Percentiles rank a stretch among this genome's conserved stretches.
Evolutionary conservation across 1,140 invertebrate species (phyloP).

Genomic region (Aphis craccivora): DNA sequence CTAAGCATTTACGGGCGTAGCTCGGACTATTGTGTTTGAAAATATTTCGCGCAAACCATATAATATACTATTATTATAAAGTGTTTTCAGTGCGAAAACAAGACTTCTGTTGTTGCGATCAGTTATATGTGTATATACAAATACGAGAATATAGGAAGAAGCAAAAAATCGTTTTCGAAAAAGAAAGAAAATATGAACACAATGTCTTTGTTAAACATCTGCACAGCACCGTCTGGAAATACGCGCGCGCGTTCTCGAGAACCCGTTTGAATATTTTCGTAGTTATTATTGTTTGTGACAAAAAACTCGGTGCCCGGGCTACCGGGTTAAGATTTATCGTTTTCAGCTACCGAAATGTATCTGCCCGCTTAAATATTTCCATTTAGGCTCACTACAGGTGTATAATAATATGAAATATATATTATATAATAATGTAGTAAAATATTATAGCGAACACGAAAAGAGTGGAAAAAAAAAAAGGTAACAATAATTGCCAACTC

Average conservation of each 20-base stretch:
- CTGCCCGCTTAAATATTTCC: neutral
- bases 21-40: conserved; percentile 6
- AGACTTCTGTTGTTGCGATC: neutral
- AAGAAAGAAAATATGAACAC: conserved; percentile 9
- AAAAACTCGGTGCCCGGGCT: conserved; percentile 16
- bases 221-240: conserved; percentile 26
- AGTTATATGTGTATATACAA: neutral
- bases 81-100: conserved; percentile 20
- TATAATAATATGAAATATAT: neutral
- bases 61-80: neutral
- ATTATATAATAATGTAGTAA: neutral
- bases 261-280: conserved; percentile 48
- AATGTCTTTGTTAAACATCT: conserved; percentile 43
- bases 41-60: conserved; percentile 11
- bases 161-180: neutral
- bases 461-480: neutral
- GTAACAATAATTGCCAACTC: neutral
- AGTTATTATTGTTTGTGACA: conserved; percentile 31
- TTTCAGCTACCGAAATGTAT: conserved; percentile 50
- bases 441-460: neutral
- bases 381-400: conserved; percentile 40
- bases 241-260: neutral
- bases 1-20: neutral
- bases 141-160: neutral
- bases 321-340: conserved; percentile 53